Percentiles rank a stretch among this genome's conserved stretches.
Conservation (phyloP, 2,113 vertebrate species). For the Cyanoliseus patagonus region DNA sequence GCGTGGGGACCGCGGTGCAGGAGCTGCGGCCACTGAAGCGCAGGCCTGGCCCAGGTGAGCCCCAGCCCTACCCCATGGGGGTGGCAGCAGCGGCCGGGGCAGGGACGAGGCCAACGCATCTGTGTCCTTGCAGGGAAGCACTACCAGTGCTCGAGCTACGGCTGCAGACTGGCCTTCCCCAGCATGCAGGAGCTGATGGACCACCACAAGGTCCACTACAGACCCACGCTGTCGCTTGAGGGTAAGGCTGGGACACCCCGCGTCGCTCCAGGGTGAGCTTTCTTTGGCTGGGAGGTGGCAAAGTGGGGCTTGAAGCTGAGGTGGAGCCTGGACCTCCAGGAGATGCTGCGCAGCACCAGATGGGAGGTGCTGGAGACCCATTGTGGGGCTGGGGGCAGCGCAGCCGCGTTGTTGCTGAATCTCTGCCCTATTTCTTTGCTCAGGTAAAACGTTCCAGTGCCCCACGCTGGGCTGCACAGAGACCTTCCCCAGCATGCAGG, state of each 20-base stretch:
- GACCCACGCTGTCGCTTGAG: constrained; percentile 79
- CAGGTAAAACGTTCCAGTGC: constrained; percentile 86
- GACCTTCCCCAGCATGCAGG: constrained; percentile 90
- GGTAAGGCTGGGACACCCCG: constrained; percentile 41
- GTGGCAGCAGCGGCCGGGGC: not conserved
- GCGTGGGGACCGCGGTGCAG: not conserved
- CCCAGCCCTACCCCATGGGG: not conserved
- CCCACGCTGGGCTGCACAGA: constrained; percentile 80
- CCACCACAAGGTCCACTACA: constrained; percentile 78
- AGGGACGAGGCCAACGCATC: not conserved
- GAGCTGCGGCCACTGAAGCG: constrained; percentile 55
- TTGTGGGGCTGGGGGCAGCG: not conserved
- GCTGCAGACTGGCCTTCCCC: constrained; percentile 77
- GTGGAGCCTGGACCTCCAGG: not conserved
- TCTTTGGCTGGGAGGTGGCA: not conserved
- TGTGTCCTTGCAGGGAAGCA: constrained; percentile 72
- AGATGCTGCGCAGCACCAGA: not conserved
- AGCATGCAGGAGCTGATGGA: constrained; percentile 79
- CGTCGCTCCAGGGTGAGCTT: accelerated
- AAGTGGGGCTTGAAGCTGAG: not conserved
- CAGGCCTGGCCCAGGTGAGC: constrained; percentile 55
- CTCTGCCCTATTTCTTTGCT: not conserved
- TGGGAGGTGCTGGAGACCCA: not conserved
- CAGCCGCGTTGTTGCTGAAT: not conserved
- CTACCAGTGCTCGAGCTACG: constrained; percentile 77